Conservation (phyloP, 2,113 vertebrate species). For the Desmodus rotundus region DNA sequence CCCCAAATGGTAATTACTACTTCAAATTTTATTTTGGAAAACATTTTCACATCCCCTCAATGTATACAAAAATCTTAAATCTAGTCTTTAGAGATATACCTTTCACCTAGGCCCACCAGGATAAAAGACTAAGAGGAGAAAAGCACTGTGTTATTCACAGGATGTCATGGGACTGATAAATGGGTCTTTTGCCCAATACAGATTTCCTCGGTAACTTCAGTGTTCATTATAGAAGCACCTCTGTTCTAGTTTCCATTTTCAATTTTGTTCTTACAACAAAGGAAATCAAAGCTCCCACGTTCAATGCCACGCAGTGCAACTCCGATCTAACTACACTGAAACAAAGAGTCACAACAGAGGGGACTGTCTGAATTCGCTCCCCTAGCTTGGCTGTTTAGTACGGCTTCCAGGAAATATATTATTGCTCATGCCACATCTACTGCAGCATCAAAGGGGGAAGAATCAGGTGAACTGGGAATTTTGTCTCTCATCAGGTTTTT, state of each 20-base stretch:
- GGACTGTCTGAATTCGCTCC: constrained; percentile 47
- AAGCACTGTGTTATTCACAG: constrained; percentile 45
- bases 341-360: constrained; percentile 64
- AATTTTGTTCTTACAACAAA: constrained; percentile 72
- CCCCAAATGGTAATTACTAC: background rate
- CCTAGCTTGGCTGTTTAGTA: constrained; percentile 28
- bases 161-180: constrained; percentile 66
- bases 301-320: constrained; percentile 57
- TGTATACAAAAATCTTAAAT: constrained; percentile 44
- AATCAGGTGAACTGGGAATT: constrained; percentile 31
- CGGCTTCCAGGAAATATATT: constrained; percentile 60
- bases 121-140: constrained; percentile 27
- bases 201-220: constrained; percentile 61
- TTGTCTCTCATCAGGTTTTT: constrained; percentile 61
- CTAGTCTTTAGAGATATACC: background rate
- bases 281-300: constrained; percentile 72
- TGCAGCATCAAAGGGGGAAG: constrained; percentile 58
- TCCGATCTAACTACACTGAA: constrained; percentile 60
- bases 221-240: constrained; percentile 59
- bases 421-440: constrained; percentile 60
- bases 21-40: constrained; percentile 48
- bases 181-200: constrained; percentile 50
- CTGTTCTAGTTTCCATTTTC: constrained; percentile 60
- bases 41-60: background rate
- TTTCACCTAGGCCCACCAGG: background rate